A percentile compares a stretch with the other conserved stretches of the same genome.
Conservation (phyloP, 1,140 invertebrate genomes). For the Eurosta solidaginis region DNA sequence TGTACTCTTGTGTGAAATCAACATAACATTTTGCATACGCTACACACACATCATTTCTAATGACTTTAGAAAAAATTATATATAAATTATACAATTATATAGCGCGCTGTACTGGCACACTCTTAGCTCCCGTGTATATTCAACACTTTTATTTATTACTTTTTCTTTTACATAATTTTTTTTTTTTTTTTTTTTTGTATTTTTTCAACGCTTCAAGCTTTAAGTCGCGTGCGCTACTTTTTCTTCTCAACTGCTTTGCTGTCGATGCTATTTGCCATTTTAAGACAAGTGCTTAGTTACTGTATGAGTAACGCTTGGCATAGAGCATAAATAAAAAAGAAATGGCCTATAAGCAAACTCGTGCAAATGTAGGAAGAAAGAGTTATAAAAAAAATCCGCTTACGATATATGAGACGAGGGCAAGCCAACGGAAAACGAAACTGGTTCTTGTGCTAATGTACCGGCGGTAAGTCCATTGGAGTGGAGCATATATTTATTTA, state of each 20-base stretch:
- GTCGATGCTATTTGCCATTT: not conserved
- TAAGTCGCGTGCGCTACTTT: conserved; percentile 25
- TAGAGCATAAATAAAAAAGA: not conserved
- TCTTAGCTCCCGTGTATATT: not conserved
- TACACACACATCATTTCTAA: not conserved
- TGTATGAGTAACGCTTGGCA: not conserved
- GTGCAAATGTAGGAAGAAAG: too few relatives aligned
- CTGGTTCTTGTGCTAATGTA: conserved; percentile 1
- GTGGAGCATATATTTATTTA: too few relatives aligned
- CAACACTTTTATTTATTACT: not conserved
- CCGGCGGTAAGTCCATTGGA: not conserved
- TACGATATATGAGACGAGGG: too few relatives aligned
- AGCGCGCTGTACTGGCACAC: not conserved
- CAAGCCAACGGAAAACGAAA: conserved; percentile 20
- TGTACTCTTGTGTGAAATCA: not conserved
- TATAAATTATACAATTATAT: not conserved
- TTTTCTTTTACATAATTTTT: not conserved
- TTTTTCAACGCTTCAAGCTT: not conserved
- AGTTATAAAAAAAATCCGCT: too few relatives aligned
- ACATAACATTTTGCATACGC: not conserved
- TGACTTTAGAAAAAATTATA: not conserved
- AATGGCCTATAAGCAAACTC: too few relatives aligned
- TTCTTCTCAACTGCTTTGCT: not conserved
- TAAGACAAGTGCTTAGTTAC: not conserved
- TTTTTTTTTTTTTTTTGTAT: not conserved